Evolutionary conservation across 2,113 vertebrate genomes (phyloP).

Genomic region (Hyperopisus bebe): DNA sequence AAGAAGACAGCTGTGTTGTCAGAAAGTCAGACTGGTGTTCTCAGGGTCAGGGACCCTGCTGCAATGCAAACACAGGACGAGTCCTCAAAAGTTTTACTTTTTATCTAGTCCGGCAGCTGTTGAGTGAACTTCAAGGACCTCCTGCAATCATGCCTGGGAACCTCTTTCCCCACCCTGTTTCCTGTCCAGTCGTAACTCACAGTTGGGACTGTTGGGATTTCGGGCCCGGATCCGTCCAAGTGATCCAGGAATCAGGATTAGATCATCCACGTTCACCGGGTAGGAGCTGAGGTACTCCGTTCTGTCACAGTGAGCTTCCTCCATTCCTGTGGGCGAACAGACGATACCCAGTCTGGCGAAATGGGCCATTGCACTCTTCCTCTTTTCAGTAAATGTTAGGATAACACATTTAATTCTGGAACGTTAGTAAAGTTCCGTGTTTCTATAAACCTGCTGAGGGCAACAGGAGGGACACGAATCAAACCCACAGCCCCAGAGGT

Average conservation of each 20-base stretch:
- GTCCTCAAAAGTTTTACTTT: neutral
- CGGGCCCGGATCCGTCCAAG: slow-evolving; percentile 81
- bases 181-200: slow-evolving; percentile 55
- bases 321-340: slow-evolving; percentile 74
- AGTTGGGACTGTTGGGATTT: slow-evolving; percentile 68
- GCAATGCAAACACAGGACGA: neutral
- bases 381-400: neutral
- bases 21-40: neutral
- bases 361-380: neutral
- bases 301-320: slow-evolving; percentile 85
- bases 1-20: neutral
- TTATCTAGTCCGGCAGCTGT: slow-evolving; percentile 6
- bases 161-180: no score
- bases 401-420: neutral
- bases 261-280: slow-evolving; percentile 80
- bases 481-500: neutral
- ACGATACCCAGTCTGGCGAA: neutral
- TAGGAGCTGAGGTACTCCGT: slow-evolving; percentile 91
- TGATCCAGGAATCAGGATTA: slow-evolving; percentile 80
- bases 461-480: neutral
- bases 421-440: neutral
- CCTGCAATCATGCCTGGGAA: neutral
- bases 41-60: neutral
- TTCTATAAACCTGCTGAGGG: neutral
- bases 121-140: slow-evolving; percentile 16